These are phyloP conservation scores for Mesaphorura yosii DNA, from an alignment of 1,140 invertebrate species.

Conservation along the genomic window DNA sequence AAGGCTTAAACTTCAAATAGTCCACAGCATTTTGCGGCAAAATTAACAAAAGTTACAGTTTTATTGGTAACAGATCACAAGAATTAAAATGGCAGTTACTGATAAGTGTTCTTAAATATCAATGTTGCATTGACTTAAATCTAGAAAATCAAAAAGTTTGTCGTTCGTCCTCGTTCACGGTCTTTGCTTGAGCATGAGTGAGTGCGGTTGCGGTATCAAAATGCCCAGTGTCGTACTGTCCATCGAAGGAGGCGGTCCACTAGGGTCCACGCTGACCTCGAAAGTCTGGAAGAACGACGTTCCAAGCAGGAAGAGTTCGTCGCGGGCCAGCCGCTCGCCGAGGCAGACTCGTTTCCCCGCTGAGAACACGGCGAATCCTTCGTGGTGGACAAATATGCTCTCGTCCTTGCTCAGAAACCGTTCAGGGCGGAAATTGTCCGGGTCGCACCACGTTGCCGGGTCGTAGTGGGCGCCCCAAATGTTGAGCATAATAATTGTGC, in stretches of 20 bases:
- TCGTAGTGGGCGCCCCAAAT: conserved; percentile 38
- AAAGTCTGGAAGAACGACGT: conserved; percentile 49
- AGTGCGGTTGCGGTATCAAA: neutral
- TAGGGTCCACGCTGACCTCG: neutral
- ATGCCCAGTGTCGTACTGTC: neutral
- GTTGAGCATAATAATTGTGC: conserved; percentile 36
- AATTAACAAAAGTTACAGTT: too few relatives aligned
- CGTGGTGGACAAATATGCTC: conserved; percentile 44
- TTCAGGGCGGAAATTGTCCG: conserved; percentile 40
- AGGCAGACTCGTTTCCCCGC: conserved; percentile 57
- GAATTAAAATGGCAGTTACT: too few relatives aligned
- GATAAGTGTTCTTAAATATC: too few relatives aligned
- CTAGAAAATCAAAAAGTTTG: too few relatives aligned
- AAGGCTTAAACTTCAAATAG: too few relatives aligned
- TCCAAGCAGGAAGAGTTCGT: conserved; percentile 61
- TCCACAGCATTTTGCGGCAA: too few relatives aligned
- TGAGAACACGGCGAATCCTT: conserved; percentile 59
- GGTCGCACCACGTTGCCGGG: conserved; percentile 36
- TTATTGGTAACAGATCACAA: too few relatives aligned
- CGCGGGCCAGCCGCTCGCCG: conserved; percentile 58
- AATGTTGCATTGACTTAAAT: too few relatives aligned
- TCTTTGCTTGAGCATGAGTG: neutral
- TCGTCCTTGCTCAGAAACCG: conserved; percentile 35
- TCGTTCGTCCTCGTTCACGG: too few relatives aligned
- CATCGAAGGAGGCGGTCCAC: neutral